Conservation (phyloP, 2,113 vertebrate species). For the Lontra canadensis region DNA sequence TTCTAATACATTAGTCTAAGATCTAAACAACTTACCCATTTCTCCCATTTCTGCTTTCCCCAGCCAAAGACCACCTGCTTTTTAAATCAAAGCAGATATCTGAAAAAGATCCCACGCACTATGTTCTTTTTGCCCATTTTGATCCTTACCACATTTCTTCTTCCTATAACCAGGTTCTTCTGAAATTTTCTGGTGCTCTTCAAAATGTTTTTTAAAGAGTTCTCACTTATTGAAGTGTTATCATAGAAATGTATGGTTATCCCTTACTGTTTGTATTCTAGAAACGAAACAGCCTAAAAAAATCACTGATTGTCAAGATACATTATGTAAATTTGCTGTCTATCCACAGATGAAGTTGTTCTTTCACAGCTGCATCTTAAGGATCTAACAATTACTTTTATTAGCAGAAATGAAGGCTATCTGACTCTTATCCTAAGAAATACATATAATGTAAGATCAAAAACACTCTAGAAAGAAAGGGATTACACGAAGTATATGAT, state of each 20-base stretch:
- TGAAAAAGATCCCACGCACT: not conserved
- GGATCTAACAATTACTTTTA: not conserved
- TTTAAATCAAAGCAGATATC: not conserved
- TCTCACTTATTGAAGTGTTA: not conserved
- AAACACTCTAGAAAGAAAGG: not conserved
- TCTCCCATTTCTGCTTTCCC: not conserved
- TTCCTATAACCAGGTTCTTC: not conserved
- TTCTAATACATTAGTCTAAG: not conserved
- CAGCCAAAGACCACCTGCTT: not conserved
- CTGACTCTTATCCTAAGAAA: constrained; percentile 38
- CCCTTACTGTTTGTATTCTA: constrained; percentile 20
- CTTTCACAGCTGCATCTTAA: not conserved
- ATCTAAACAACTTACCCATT: not conserved
- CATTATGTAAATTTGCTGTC: not conserved
- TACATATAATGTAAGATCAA: not conserved
- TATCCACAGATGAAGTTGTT: not conserved
- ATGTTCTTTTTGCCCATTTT: not conserved
- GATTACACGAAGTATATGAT: not conserved
- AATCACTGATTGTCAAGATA: not conserved
- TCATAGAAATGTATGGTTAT: not conserved
- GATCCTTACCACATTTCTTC: not conserved
- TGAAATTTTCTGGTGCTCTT: not conserved
- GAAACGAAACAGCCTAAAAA: not conserved
- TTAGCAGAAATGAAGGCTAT: constrained; percentile 1
- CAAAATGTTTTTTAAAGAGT: not conserved